Percentiles rank a stretch among this genome's conserved stretches.
Evolutionary conservation across 2,113 vertebrate species (phyloP).

Genomic region (Lutjanus erythropterus): DNA sequence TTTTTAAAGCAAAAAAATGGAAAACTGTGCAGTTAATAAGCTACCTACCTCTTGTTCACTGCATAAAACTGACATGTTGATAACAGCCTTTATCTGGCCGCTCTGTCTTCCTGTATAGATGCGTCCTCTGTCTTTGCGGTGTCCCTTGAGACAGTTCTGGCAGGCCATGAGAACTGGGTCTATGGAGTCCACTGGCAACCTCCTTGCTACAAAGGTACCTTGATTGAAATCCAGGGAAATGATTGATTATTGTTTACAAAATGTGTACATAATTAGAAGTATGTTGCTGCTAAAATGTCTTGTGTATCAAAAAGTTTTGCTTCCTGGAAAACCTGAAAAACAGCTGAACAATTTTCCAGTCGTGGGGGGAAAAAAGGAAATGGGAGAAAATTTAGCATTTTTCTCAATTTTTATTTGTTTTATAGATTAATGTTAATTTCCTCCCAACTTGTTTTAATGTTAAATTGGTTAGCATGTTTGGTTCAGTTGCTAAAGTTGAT

Average conservation of each 20-base stretch:
- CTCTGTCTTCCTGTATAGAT: slow-evolving; percentile 74
- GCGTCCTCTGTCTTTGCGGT: slow-evolving; percentile 84
- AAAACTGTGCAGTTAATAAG: background rate
- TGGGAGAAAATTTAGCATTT: too few species aligned
- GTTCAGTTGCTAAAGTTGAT: too few species aligned
- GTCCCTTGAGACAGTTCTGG: slow-evolving; percentile 93
- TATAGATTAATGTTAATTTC: too few species aligned
- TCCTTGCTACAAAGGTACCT: slow-evolving; percentile 88
- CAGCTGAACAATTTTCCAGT: too few species aligned
- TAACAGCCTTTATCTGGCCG: background rate
- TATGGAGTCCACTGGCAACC: slow-evolving; percentile 97
- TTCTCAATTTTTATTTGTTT: too few species aligned
- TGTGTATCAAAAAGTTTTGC: background rate
- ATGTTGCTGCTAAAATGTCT: background rate
- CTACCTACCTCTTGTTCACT: background rate
- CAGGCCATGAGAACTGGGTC: slow-evolving; percentile 97
- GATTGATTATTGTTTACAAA: background rate
- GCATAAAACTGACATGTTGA: background rate
- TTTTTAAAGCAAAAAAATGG: background rate
- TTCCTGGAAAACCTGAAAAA: too few species aligned
- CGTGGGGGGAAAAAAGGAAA: too few species aligned
- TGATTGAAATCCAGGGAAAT: background rate
- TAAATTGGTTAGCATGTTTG: too few species aligned
- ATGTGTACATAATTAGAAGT: slow-evolving; percentile 6
- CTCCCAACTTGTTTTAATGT: too few species aligned